phyloP scores from a whole-genome alignment of 2,797 vertebrate genomes.

The Bovichtus variegatus region DNA sequence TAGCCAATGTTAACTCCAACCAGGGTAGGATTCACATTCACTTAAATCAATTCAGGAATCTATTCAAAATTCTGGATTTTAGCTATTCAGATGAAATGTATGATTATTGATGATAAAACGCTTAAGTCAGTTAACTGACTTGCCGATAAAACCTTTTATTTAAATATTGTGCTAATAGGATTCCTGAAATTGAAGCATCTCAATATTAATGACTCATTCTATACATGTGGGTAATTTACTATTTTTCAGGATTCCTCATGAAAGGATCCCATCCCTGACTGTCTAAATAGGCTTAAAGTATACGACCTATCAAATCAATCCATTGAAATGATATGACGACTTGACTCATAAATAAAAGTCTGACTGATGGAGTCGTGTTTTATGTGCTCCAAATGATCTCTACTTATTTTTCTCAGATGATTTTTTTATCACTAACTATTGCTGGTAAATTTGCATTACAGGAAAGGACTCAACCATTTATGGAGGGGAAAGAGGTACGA shows the following conservation, averaged over 20 bases:
- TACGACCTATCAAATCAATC: background rate
- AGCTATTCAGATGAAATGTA: background rate
- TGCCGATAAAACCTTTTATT: constrained; percentile 18
- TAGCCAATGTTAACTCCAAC: background rate
- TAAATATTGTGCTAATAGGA: background rate
- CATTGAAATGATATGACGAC: constrained; percentile 5
- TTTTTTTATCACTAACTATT: background rate
- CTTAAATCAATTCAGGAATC: constrained; percentile 13
- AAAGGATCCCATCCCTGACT: background rate
- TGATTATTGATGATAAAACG: background rate
- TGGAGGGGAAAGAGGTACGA: accelerated
- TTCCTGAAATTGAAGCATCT: constrained; percentile 5
- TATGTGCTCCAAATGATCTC: background rate
- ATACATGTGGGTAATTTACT: background rate
- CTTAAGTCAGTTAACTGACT: background rate
- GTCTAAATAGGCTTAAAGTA: background rate
- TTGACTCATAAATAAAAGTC: constrained; percentile 29
- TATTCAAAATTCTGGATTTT: constrained; percentile 10
- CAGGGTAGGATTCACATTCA: background rate
- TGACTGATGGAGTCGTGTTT: constrained; percentile 8
- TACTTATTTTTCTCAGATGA: background rate
- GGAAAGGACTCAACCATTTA: background rate
- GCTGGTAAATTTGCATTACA: background rate
- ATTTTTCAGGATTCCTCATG: background rate
- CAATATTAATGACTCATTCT: background rate